Evolutionary conservation across 1,140 invertebrate genomes (phyloP), one percentile per base, ranked within the genome.

Genomic region (Pinna nobilis): DNA sequence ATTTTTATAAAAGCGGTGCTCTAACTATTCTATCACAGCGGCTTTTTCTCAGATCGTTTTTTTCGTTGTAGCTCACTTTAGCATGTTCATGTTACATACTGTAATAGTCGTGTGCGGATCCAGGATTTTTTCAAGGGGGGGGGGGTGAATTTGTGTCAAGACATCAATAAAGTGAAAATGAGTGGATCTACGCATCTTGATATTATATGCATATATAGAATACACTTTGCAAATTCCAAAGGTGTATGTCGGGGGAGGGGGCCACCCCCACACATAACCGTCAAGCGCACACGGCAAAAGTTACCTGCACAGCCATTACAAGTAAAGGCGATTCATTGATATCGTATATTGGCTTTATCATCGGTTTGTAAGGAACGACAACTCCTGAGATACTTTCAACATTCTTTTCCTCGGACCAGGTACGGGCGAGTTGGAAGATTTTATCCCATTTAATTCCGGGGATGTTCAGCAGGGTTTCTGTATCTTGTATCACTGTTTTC

Each of bases 271-370:
- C n/a, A n/a, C n/a, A n/a, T n/a, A n/a, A n/a, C n/a, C n/a, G n/a
- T n/a, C 28, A 50, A 15, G 49, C 23, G 15, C 20, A 25, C 15
- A 13, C 32, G 2, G n/a, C 23, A n/a, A 2, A 32, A 9, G 39
- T 47, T 7, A 65, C 39, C 25, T 18, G 15, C n/a, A 65, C 35
- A n/a, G n/a, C 20, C 25, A 39, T 41, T 23, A 39, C 4, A 61
- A 25, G 5, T 18, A 33, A 33, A 53, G 33, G 25, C 32, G 18
- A 35, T 32, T 28, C 35, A 20, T 53, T 67, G 33, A 67, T 67
- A 37, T 67, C 49, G 35, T 51, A 55, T n/a, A 53, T 67, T 3
- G 49, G 64, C 15, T 53, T 50, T 37, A 37, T 23, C 20, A 33
- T 23, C 6, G 55, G 13, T 6, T 33, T 20, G n/a, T 65, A 47